phyloP scores from a whole-genome alignment of 1,140 invertebrate genomes.

The Drosophila watanabei region DNA sequence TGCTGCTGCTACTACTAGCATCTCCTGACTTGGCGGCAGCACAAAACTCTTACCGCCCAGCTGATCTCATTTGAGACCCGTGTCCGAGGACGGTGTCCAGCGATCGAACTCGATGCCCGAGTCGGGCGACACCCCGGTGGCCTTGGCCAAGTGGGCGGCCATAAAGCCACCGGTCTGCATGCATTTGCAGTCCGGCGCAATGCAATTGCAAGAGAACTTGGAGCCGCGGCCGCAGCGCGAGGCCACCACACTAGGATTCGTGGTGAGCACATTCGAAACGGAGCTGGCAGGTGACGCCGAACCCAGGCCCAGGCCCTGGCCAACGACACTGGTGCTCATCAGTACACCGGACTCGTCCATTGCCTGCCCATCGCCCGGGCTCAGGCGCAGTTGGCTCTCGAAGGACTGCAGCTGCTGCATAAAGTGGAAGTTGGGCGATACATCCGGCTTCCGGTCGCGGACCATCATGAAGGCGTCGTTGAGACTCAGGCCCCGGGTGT shows the following conservation, averaged over 20 bases:
- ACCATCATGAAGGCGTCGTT: conserved; percentile 98
- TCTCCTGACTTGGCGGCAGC: conserved; percentile 75
- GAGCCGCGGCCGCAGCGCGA: conserved; percentile 67
- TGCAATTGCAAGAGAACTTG: conserved; percentile 86
- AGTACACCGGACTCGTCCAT: conserved; percentile 69
- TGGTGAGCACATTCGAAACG: conserved; percentile 49
- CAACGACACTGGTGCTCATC: conserved; percentile 15
- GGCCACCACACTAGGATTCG: conserved; percentile 49
- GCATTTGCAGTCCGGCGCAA: conserved; percentile 85
- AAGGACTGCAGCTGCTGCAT: conserved; percentile 98
- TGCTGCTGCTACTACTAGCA: conserved; percentile 8
- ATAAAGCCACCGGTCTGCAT: conserved; percentile 82
- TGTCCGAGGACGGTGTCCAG: conserved; percentile 89
- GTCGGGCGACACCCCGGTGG: conserved; percentile 93
- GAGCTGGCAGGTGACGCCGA: conserved; percentile 18
- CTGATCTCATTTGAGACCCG: conserved; percentile 88
- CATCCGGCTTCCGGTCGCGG: conserved; percentile 95
- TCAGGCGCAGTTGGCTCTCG: conserved; percentile 91
- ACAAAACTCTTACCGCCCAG: conserved; percentile 85
- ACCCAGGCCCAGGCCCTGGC: conserved; percentile 11
- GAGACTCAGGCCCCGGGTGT: conserved; percentile 92
- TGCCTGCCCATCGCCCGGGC: conserved; percentile 67
- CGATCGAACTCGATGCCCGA: conserved; percentile 96
- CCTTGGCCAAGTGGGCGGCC: conserved; percentile 86
- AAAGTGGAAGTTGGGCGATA: conserved; percentile 99